These are phyloP conservation scores for Drosophila mayaguana DNA, from an alignment of 2,888 invertebrate genomes.

Conservation along the genomic window DNA sequence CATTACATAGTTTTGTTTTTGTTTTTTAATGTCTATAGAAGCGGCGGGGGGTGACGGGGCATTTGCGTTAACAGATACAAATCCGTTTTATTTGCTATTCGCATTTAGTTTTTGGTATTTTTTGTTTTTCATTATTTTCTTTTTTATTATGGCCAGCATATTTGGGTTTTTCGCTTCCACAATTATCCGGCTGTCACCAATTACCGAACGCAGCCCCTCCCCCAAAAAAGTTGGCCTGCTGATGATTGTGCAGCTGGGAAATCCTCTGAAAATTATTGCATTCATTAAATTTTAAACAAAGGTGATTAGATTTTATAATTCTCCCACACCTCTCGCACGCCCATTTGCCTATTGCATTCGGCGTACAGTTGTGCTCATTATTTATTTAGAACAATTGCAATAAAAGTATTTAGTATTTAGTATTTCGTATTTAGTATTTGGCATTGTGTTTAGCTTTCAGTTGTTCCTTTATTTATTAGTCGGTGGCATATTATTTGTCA, in stretches of 20 bases:
- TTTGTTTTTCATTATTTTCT: constrained; percentile 23
- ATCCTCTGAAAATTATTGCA: constrained; percentile 76
- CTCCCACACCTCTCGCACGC: constrained; percentile 26
- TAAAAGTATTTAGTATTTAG: constrained; percentile 55
- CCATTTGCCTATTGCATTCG: constrained; percentile 6
- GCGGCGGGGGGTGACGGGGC: not conserved
- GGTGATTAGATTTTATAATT: constrained; percentile 81
- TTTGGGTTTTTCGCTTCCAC: constrained; percentile 31
- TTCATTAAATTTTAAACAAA: constrained; percentile 82
- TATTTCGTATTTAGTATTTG: constrained; percentile 44
- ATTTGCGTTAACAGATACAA: constrained; percentile 61
- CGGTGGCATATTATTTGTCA: constrained; percentile 45
- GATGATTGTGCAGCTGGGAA: constrained; percentile 51
- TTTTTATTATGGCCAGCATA: constrained; percentile 55
- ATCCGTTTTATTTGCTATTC: constrained; percentile 75
- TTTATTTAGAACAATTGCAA: constrained; percentile 72
- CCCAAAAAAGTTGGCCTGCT: not conserved
- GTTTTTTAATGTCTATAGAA: constrained; percentile 27
- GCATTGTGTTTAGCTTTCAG: constrained; percentile 40
- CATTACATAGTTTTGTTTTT: constrained; percentile 33
- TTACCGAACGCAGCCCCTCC: constrained; percentile 37
- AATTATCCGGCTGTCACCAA: constrained; percentile 59
- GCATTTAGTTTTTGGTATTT: constrained; percentile 37
- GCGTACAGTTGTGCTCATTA: constrained; percentile 72
- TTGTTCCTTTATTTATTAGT: constrained; percentile 64